These are phyloP conservation scores for Cryptus viduatorius DNA, from an alignment of 2,888 invertebrate species.

Conservation along the genomic window DNA sequence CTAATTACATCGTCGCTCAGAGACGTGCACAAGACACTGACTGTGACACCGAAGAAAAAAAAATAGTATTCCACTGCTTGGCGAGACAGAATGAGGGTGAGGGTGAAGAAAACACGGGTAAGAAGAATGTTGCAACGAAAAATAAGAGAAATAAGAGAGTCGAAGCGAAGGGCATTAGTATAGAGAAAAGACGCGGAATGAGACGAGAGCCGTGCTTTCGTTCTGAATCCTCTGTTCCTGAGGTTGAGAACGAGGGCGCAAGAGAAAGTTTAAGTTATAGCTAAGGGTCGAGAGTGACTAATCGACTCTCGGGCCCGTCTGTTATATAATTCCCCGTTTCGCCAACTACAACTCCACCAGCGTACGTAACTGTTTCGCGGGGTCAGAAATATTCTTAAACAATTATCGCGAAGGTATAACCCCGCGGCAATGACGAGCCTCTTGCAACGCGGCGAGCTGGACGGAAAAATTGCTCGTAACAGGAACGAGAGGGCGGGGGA, in stretches of 20 bases:
- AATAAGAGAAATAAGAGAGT: conserved; percentile 52
- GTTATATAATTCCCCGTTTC: conserved; percentile 36
- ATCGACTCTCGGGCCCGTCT: conserved; percentile 68
- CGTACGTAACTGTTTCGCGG: not conserved
- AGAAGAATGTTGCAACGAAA: conserved; percentile 54
- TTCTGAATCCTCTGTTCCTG: conserved; percentile 37
- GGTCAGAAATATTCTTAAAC: conserved; percentile 72
- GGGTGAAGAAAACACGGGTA: conserved; percentile 28
- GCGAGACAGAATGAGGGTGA: conserved; percentile 13
- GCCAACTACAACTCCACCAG: conserved; percentile 18
- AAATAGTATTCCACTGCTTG: conserved; percentile 16
- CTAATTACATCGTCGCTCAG: conserved; percentile 66
- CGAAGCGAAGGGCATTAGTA: conserved; percentile 50
- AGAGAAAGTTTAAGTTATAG: conserved; percentile 59
- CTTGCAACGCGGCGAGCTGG: conserved; percentile 24
- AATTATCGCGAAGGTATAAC: conserved; percentile 72
- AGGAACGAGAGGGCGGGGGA: not conserved
- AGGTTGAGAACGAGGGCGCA: conserved; percentile 27
- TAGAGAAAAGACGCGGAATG: conserved; percentile 42
- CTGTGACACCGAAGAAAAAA: conserved; percentile 61
- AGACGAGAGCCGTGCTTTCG: conserved; percentile 42
- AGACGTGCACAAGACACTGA: conserved; percentile 61
- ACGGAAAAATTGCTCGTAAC: conserved; percentile 35
- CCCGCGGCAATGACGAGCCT: conserved; percentile 27
- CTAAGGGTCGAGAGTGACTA: conserved; percentile 69